A percentile compares a stretch with the other conserved stretches of the same genome.
Evolutionary conservation across 2,888 invertebrate genomes (phyloP).

Genomic region (Malacosoma neustria): DNA sequence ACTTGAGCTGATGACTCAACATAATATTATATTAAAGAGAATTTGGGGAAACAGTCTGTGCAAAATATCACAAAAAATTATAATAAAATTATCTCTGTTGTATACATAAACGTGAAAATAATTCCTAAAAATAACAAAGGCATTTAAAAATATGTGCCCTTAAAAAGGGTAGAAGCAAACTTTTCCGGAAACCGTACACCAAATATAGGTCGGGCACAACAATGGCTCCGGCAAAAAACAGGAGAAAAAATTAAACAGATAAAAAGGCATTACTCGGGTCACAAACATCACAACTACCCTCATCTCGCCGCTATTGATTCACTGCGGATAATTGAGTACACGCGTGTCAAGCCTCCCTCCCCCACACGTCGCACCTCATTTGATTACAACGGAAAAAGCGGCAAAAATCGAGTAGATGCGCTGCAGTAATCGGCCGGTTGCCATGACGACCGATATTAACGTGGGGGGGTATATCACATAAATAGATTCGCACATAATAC

Average conservation of each 20-base stretch:
- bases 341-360: slow-evolving; percentile 53
- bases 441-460: slow-evolving; percentile 70
- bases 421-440: slow-evolving; percentile 68
- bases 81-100: too few species aligned
- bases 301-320: slow-evolving; percentile 73
- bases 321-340: slow-evolving; percentile 75
- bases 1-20: too few species aligned
- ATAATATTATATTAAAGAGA: too few species aligned
- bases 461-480: slow-evolving; percentile 54
- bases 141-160: background rate
- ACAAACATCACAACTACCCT: slow-evolving; percentile 67
- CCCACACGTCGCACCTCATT: slow-evolving; percentile 65
- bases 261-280: slow-evolving; percentile 52
- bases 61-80: too few species aligned
- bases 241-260: slow-evolving; percentile 45
- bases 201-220: slow-evolving; percentile 26
- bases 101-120: background rate
- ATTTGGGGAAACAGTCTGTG: too few species aligned
- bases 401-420: slow-evolving; percentile 70
- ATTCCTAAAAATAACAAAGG: background rate
- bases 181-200: slow-evolving; percentile 1
- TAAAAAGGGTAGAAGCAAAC: slow-evolving; percentile 5
- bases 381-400: slow-evolving; percentile 75
- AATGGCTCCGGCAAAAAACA: slow-evolving; percentile 8
- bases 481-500: slow-evolving; percentile 72